Evolutionary conservation across 2,797 vertebrate species (phyloP).

Genomic region (Platalea minor): DNA sequence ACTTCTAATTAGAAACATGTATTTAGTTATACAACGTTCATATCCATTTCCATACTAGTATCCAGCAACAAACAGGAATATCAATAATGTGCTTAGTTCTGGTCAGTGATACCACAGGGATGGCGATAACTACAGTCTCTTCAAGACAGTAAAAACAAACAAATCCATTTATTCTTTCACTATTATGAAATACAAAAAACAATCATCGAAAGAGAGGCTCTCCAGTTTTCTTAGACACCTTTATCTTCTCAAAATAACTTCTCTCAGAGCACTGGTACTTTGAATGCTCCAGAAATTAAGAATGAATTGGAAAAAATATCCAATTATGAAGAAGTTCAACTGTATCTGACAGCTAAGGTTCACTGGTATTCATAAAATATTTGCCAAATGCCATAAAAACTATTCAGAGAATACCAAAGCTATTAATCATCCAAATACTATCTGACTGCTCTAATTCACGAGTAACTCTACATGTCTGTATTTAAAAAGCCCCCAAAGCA

Average conservation of each 20-base stretch:
- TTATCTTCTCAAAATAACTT: neutral
- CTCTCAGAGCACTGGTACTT: neutral
- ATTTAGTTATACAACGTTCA: neutral
- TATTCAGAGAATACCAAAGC: slow-evolving; percentile 1
- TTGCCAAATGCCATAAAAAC: slow-evolving; percentile 15
- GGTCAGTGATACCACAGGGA: neutral
- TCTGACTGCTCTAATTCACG: neutral
- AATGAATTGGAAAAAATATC: neutral
- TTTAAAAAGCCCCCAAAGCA: neutral
- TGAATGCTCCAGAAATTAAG: neutral
- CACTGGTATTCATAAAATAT: neutral
- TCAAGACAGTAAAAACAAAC: neutral
- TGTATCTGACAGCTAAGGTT: slow-evolving; percentile 1
- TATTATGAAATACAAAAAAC: neutral
- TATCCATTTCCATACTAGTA: neutral
- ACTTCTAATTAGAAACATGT: slow-evolving; percentile 22
- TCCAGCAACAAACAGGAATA: neutral
- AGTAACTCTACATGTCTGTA: neutral
- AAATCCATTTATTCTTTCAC: neutral
- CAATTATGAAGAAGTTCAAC: neutral
- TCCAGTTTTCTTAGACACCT: neutral
- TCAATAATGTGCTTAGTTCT: neutral
- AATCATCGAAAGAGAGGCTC: neutral
- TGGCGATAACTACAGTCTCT: neutral
- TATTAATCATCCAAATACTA: slow-evolving; percentile 35